These are phyloP conservation scores for Cheilosia vulpina DNA, from an alignment of 2,888 invertebrate genomes.

Conservation along the genomic window DNA sequence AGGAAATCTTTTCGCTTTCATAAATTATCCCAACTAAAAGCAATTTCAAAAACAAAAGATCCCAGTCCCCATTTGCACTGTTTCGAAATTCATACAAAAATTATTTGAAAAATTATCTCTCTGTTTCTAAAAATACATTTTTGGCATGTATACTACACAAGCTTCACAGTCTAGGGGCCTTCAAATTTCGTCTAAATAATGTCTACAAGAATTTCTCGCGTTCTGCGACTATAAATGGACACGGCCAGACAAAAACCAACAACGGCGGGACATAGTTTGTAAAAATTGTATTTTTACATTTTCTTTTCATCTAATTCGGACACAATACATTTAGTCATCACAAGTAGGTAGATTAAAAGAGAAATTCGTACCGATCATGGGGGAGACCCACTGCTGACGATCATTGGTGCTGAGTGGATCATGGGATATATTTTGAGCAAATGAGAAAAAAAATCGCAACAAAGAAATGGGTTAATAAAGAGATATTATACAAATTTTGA, in stretches of 20 bases:
- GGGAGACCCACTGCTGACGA: slow-evolving; percentile 55
- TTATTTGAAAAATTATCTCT: slow-evolving; percentile 6
- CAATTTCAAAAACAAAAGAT: too few relatives aligned
- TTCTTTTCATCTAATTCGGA: slow-evolving; percentile 29
- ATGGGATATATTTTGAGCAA: slow-evolving; percentile 43
- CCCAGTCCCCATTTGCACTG: neutral
- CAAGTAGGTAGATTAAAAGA: slow-evolving; percentile 16
- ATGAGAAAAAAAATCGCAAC: slow-evolving; percentile 20
- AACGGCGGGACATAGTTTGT: slow-evolving; percentile 24
- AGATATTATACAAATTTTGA: neutral
- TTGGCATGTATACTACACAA: slow-evolving; percentile 16
- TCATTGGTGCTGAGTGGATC: slow-evolving; percentile 15
- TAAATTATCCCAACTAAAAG: too few relatives aligned
- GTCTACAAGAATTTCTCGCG: slow-evolving; percentile 51
- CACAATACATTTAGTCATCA: slow-evolving; percentile 47
- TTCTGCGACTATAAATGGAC: slow-evolving; percentile 59
- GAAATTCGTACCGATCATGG: slow-evolving; percentile 59
- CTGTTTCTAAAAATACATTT: slow-evolving; percentile 31
- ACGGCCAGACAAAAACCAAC: slow-evolving; percentile 5
- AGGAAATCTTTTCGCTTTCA: too few relatives aligned
- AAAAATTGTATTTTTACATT: slow-evolving; percentile 38
- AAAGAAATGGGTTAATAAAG: slow-evolving; percentile 11
- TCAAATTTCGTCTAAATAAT: slow-evolving; percentile 46
- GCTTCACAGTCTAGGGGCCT: neutral
- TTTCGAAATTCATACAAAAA: slow-evolving; percentile 16